Base-by-base conservation (phyloP, 2,888 invertebrate species). In the Tholera decimalis region DNA sequence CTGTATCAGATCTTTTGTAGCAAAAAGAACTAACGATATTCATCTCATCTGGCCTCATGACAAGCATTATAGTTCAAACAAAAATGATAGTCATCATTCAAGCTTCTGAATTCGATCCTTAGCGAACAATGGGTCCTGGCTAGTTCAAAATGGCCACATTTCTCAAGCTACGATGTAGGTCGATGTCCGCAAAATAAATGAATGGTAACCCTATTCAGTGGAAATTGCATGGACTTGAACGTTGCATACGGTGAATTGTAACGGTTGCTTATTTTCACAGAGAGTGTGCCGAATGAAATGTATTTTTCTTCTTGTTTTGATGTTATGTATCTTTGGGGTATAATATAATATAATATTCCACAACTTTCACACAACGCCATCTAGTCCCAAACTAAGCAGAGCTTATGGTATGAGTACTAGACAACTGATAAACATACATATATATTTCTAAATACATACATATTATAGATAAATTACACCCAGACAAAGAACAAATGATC, bases 181-280 rank as follows among this genome's bases (percentile, higher is more conserved):
- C 85, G 76, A 77, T 83, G 85, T 80, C 80, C 82, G 77, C 73
- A 78, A 84, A 83, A 85, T 81, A 85, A 83, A 85, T 83, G 79
- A 84, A 85, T 84, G 73, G 82, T 76, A 59, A 76, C 77, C 65
- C 78, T 72, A 83, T 86, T 84, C 83, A 80, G 73, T 72, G 70
- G 72, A 72, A 81, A 80, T 82, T 76, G 72, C 79, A 82, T 72
- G 73, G 76, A 71, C 75, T 73, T 80, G 77, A 75, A 49, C 63
- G 73, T 57, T 83, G 83, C 82, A 85, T 82, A 74, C 70, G 66
- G n/a, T 81, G 72, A 70, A 80, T 78, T 78, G 78, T 58, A 79
- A 68, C 59, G 65, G 66, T 79, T 72, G 67, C 66, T 78, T 78
- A 80, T 77, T 67, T 77, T 73, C 56, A 22, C 58, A 67, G 58